These are phyloP conservation scores for Ornithoptera alexandrae DNA, from an alignment of 2,888 invertebrate genomes.

Conservation along the genomic window DNA sequence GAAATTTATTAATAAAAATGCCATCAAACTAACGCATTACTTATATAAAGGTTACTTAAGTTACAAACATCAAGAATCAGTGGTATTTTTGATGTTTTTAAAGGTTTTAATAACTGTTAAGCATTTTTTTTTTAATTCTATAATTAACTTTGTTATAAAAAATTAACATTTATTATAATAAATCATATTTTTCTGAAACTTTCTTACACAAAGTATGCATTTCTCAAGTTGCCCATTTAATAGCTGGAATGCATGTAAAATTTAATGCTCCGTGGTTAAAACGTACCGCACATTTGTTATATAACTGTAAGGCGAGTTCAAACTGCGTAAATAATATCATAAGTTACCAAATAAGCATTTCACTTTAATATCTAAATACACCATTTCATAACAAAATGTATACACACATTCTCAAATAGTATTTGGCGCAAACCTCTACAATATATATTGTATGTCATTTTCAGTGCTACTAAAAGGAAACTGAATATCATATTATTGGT, in stretches of 20 bases:
- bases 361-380: not conserved
- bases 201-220: not conserved
- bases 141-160: not conserved
- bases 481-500: not conserved
- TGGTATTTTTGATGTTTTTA: no score
- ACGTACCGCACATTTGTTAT: conserved; percentile 13
- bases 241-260: conserved; percentile 21
- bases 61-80: no score
- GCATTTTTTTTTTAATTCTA: not conserved
- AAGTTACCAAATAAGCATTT: conserved; percentile 11
- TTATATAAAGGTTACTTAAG: no score
- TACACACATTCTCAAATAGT: not conserved
- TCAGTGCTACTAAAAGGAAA: not conserved
- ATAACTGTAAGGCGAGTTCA: conserved; percentile 16
- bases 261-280: conserved; percentile 24
- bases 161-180: not conserved
- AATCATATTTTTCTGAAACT: not conserved
- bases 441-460: not conserved
- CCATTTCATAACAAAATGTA: not conserved
- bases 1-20: no score
- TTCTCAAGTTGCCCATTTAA: not conserved
- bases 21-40: no score
- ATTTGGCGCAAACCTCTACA: no score
- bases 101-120: not conserved
- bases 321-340: conserved; percentile 7